phyloP scores from a whole-genome alignment of 2,797 vertebrate genomes.

The Nothura maculosa region DNA sequence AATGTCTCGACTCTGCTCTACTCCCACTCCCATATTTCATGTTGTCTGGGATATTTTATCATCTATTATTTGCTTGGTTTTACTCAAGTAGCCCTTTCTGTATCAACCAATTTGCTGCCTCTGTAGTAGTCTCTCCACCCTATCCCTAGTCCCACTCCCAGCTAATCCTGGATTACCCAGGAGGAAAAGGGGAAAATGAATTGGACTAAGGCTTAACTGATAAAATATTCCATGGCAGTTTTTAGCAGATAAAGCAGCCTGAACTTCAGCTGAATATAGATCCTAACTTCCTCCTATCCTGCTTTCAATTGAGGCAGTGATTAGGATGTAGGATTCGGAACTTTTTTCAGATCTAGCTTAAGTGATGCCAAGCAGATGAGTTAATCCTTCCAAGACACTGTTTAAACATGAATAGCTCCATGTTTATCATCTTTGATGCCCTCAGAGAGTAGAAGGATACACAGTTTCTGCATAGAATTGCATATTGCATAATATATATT shows the following conservation, averaged over 20 bases:
- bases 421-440: background rate
- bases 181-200: background rate
- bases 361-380: background rate
- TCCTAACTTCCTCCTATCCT: background rate
- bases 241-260: background rate
- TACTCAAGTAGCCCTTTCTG: background rate
- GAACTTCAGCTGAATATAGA: background rate
- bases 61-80: background rate
- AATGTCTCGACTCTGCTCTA: background rate
- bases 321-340: background rate
- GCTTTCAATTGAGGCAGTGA: fast-evolving
- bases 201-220: background rate
- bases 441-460: background rate
- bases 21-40: background rate
- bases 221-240: background rate
- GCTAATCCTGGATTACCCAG: background rate
- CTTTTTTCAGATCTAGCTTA: background rate
- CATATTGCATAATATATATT: background rate
- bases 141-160: background rate
- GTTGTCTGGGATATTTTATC: background rate
- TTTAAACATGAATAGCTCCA: background rate
- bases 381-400: background rate
- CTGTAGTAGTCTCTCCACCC: background rate
- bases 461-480: background rate
- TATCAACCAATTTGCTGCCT: background rate